Percentiles rank a stretch among this genome's conserved stretches.
Conservation (phyloP, 2,797 vertebrate genomes). For the Sardinella longiceps region DNA sequence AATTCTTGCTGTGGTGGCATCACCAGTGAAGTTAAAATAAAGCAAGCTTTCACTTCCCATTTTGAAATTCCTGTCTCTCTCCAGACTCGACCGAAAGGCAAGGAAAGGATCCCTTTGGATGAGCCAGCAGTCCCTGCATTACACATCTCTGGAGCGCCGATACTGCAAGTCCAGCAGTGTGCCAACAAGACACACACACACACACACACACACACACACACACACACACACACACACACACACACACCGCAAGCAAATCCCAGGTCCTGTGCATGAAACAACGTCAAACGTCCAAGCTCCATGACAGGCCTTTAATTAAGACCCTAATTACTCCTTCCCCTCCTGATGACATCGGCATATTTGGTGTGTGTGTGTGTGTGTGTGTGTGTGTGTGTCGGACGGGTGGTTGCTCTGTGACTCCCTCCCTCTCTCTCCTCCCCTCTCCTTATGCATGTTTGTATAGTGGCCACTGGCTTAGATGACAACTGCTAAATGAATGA, state of each 20-base stretch:
- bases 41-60: slow-evolving; percentile 25
- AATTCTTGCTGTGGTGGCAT: slow-evolving; percentile 27
- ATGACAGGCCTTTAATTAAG: slow-evolving; percentile 53
- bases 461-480: slow-evolving; percentile 28
- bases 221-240: no score
- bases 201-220: no score
- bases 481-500: slow-evolving; percentile 51
- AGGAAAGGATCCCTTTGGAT: background rate
- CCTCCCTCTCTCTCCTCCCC: background rate
- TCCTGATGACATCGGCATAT: slow-evolving; percentile 48
- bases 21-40: slow-evolving; percentile 24
- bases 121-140: slow-evolving; percentile 9
- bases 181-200: background rate
- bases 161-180: background rate
- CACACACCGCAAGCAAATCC: slow-evolving; percentile 18
- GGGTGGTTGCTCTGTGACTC: slow-evolving; percentile 33
- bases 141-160: background rate
- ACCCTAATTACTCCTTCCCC: slow-evolving; percentile 52
- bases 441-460: background rate
- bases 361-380: slow-evolving; percentile 16
- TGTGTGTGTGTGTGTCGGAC: slow-evolving; percentile 31
- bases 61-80: slow-evolving; percentile 3
- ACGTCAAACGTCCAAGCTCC: slow-evolving; percentile 26
- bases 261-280: slow-evolving; percentile 33
- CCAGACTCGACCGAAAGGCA: background rate